Evolutionary conservation across 2,797 vertebrate species (phyloP).

Genomic region (Tenualosa ilisha): DNA sequence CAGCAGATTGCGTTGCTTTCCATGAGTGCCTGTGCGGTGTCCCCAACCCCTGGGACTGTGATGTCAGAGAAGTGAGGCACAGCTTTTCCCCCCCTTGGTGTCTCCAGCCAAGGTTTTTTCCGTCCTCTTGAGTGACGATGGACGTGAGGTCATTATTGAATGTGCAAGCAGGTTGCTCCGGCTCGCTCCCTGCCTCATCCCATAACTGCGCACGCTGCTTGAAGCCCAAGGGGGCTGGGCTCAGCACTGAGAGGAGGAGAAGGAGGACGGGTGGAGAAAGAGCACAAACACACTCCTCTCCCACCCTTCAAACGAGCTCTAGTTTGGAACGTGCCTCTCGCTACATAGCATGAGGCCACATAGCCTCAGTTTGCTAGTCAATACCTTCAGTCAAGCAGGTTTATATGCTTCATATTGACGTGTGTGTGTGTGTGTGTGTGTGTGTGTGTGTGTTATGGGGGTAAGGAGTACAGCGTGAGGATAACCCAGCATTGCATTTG

Average conservation of each 20-base stretch:
- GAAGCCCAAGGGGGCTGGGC: constrained; percentile 44
- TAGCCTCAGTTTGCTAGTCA: constrained; percentile 39
- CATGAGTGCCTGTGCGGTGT: background rate
- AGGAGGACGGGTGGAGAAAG: background rate
- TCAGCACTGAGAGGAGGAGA: constrained; percentile 27
- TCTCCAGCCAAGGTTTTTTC: background rate
- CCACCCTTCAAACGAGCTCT: background rate
- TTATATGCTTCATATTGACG: constrained; percentile 38
- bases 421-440: background rate
- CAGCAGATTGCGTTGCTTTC: background rate
- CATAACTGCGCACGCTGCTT: constrained; percentile 16
- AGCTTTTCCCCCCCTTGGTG: too few relatives aligned
- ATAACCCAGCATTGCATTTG: constrained; percentile 31
- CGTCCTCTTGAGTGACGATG: background rate
- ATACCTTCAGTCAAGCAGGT: constrained; percentile 48
- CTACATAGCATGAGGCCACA: background rate
- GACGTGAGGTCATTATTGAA: constrained; percentile 42
- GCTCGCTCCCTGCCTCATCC: constrained; percentile 38
- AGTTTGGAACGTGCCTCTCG: too few relatives aligned
- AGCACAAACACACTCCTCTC: background rate
- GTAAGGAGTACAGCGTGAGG: background rate
- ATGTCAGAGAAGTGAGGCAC: constrained; percentile 3
- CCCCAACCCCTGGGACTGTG: background rate
- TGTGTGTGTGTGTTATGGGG: background rate
- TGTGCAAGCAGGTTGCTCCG: constrained; percentile 34